Conservation (phyloP, 2,113 vertebrate genomes). For the Triplophysa tibetana region DNA sequence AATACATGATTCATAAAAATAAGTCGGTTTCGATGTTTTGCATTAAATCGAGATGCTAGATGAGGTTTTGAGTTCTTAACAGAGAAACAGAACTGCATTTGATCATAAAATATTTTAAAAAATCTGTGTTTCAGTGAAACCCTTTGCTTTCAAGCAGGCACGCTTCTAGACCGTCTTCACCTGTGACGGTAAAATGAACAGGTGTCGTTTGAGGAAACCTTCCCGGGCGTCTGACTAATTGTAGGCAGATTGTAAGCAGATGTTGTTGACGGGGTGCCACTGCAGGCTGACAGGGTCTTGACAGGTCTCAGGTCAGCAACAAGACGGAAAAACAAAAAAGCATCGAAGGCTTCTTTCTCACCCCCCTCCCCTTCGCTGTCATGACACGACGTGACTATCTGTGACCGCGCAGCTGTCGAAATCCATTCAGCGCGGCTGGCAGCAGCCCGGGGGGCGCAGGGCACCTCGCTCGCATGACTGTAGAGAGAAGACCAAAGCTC, state of each 20-base stretch:
- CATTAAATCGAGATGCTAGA: too few species aligned
- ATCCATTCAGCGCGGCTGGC: constrained; percentile 64
- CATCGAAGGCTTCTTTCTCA: constrained; percentile 8
- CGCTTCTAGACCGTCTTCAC: constrained; percentile 9
- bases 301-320: constrained; percentile 53
- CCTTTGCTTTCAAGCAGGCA: not conserved
- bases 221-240: constrained; percentile 46
- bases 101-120: not conserved
- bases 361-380: constrained; percentile 55
- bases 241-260: constrained; percentile 56
- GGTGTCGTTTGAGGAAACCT: constrained; percentile 48
- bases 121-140: constrained; percentile 2
- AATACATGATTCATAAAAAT: too few species aligned
- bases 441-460: constrained; percentile 52
- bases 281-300: constrained; percentile 62
- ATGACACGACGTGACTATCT: constrained; percentile 66
- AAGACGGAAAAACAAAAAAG: constrained; percentile 20
- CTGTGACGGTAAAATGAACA: constrained; percentile 33
- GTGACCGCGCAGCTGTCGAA: constrained; percentile 69
- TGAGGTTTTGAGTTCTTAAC: too few species aligned
- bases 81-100: not conserved
- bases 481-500: constrained; percentile 37
- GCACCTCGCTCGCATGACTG: constrained; percentile 54
- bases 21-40: too few species aligned
- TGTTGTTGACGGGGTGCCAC: constrained; percentile 52